phyloP scores from a whole-genome alignment of 2,797 vertebrate species.

The Poecile montanus region DNA sequence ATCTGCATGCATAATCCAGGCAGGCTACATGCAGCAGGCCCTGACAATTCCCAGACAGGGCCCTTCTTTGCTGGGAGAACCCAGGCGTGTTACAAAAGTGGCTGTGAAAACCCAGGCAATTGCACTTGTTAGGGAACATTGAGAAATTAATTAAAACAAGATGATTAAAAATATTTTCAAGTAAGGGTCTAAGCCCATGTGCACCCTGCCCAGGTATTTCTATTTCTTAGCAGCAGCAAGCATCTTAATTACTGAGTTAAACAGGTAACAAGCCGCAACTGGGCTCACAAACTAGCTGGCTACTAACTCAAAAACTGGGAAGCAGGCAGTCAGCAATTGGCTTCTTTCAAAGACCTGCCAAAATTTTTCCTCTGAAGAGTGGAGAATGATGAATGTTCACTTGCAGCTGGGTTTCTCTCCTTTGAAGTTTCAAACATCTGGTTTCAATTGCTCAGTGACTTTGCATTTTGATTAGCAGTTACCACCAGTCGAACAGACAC shows the following conservation, averaged over 20 bases:
- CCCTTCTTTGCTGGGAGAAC: background rate
- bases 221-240: background rate
- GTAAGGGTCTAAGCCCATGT: background rate
- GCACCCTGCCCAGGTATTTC: background rate
- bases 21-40: background rate
- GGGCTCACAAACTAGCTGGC: background rate
- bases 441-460: constrained; percentile 75
- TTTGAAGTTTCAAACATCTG: constrained; percentile 83
- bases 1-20: constrained; percentile 21
- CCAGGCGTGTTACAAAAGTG: background rate
- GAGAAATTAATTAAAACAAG: constrained; percentile 10
- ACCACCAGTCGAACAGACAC: constrained; percentile 62
- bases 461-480: constrained; percentile 74
- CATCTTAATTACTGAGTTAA: constrained; percentile 23
- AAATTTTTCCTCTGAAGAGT: constrained; percentile 62
- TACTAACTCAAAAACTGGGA: constrained; percentile 39
- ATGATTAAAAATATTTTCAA: constrained; percentile 16
- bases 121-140: background rate
- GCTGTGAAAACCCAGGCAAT: background rate
- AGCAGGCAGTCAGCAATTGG: constrained; percentile 57
- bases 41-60: background rate
- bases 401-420: constrained; percentile 69
- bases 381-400: constrained; percentile 59
- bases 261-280: background rate
- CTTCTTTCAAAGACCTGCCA: constrained; percentile 75